Evolutionary conservation across 1,140 invertebrate species (phyloP), one percentile per base, ranked within the genome.

Genomic region (Drosophila mauritiana): DNA sequence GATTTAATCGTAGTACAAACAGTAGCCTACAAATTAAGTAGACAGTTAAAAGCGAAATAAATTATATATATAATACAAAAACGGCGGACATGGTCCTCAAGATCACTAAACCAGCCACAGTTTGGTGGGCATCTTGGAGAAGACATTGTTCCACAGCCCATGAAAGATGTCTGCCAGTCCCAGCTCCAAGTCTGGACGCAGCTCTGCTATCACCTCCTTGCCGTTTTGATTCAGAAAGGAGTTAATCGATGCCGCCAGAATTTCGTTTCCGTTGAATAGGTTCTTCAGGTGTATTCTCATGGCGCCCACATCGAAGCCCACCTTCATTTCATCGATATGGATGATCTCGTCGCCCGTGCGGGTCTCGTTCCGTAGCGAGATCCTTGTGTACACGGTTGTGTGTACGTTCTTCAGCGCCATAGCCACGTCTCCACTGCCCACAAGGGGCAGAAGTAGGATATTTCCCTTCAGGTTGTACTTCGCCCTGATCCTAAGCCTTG

Each of bases 141-240:
- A 97, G 25, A 96, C 96, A 17, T 93, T 94, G 76, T 97, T 97
- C 51, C 97, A 94, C 89, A 97, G 96, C 1, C 94, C 93, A 80
- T 96, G 95, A 92, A 97, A 97, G 78, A 97, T 96, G 79, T 95
- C 96, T 0, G 95, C 95, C 68, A 97, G 95, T 59, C 96, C 95
- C 6, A 93, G 85, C 4, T 95, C 94, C 0, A 96, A 95, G 3
- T 96, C 96, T 2, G 96, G 96, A 91, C 96, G 94, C 94, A 97
- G 96, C 92, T 97, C 96, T 20, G 95, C 94, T 46, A 97, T 96
- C 42, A 97, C 96, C 86, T 97, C 96, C 25, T 96, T 95, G 0
- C 96, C 94, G 80, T 97, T 97, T 83, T 96, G 96, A 93, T 97
- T 97, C 12, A 97, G 92, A 89, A 97, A 97, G 69, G 78, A 63